A percentile compares a stretch with the other conserved stretches of the same genome.
Conservation (phyloP, 2,888 invertebrate species). For the Abscondita cerata region DNA sequence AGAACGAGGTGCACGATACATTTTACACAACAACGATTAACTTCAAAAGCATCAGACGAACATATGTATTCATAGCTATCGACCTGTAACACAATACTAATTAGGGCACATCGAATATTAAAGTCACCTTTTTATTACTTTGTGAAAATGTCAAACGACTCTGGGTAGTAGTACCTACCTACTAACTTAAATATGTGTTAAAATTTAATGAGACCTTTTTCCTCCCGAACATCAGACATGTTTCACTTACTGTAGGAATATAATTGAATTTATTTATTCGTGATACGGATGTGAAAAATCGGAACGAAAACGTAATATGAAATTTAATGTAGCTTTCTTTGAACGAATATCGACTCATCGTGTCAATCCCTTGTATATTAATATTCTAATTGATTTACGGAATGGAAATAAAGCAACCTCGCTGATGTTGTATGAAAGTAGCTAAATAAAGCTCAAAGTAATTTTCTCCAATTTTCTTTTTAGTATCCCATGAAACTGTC, state of each 20-base stretch:
- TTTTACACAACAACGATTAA: slow-evolving; percentile 31
- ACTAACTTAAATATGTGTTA: neutral
- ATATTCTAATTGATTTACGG: no score
- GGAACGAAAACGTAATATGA: slow-evolving; percentile 33
- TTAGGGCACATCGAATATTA: slow-evolving; percentile 32
- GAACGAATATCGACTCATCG: slow-evolving; percentile 21
- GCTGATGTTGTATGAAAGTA: no score
- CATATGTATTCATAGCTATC: slow-evolving; percentile 24
- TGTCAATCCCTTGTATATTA: no score
- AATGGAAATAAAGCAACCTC: no score
- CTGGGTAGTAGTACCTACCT: neutral
- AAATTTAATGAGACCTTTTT: neutral
- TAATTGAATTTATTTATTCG: slow-evolving; percentile 33
- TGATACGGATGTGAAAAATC: slow-evolving; percentile 34
- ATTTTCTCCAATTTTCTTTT: no score
- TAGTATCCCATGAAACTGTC: no score
- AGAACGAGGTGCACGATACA: slow-evolving; percentile 21
- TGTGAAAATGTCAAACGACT: slow-evolving; percentile 24
- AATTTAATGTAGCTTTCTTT: slow-evolving; percentile 29
- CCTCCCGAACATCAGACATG: no score
- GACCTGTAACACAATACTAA: slow-evolving; percentile 32
- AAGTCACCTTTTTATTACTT: slow-evolving; percentile 22
- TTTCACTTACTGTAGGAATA: no score
- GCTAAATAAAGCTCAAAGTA: no score
- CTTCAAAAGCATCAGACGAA: slow-evolving; percentile 32